Conservation (phyloP, 2,113 vertebrate genomes). For the Serinus canaria region DNA sequence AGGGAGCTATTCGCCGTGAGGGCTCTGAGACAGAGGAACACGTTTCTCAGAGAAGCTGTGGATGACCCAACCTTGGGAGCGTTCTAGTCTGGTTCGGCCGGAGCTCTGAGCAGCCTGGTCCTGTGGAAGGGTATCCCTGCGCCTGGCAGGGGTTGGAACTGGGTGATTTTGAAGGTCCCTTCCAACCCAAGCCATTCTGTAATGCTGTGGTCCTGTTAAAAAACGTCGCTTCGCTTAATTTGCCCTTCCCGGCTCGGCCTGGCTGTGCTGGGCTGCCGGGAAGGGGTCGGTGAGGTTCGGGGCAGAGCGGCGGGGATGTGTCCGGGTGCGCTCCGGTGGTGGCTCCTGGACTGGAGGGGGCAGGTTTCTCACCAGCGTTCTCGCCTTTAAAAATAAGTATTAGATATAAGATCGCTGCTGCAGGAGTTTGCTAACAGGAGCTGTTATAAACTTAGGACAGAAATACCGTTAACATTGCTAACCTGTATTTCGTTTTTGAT, state of each 20-base stretch:
- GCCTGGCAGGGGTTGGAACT: not conserved
- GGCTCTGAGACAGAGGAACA: no score
- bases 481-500: rapidly evolving
- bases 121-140: not conserved
- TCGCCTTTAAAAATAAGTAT: rapidly evolving
- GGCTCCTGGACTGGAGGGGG: rapidly evolving
- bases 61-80: not conserved
- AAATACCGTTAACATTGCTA: rapidly evolving
- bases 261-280: rapidly evolving
- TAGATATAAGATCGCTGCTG: rapidly evolving
- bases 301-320: not conserved
- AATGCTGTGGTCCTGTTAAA: no score
- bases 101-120: not conserved
- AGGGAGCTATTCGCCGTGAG: not conserved
- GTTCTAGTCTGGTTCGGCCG: not conserved
- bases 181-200: not conserved
- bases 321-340: rapidly evolving
- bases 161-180: no score
- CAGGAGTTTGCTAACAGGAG: no score
- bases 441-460: not conserved
- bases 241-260: rapidly evolving
- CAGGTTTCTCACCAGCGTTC: rapidly evolving
- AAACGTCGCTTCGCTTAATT: not conserved
- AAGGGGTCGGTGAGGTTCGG: rapidly evolving
- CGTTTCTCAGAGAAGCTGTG: not conserved